Conservation (phyloP, 1,140 invertebrate species). For the Hetaerina americana region DNA sequence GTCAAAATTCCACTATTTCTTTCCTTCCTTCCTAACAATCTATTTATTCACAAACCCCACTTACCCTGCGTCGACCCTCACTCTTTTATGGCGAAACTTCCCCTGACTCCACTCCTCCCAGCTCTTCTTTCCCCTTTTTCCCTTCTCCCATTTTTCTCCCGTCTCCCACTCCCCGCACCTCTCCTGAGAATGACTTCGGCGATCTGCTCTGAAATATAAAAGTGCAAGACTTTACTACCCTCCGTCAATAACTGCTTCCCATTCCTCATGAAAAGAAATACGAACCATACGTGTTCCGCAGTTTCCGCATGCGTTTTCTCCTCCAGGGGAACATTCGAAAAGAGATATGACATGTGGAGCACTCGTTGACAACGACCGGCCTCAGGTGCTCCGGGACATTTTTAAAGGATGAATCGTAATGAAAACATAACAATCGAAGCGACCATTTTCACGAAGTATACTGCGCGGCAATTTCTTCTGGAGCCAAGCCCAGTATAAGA, state of each 20-base stretch:
- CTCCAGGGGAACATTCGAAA: not conserved
- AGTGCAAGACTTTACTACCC: not conserved
- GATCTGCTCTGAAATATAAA: not conserved
- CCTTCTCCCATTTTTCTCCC: not conserved
- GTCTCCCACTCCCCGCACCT: not conserved
- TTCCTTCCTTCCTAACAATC: too few relatives aligned
- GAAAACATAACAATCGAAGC: not conserved
- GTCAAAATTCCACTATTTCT: too few relatives aligned
- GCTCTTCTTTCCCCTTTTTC: too few relatives aligned
- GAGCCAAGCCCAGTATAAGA: not conserved
- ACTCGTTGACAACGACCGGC: not conserved
- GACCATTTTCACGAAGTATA: not conserved
- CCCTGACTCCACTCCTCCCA: too few relatives aligned
- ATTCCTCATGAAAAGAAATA: not conserved
- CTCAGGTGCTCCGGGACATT: not conserved
- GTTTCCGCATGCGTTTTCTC: not conserved
- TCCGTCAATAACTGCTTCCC: not conserved
- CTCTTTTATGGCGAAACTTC: too few relatives aligned
- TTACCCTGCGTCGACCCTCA: too few relatives aligned
- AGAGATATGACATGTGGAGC: not conserved
- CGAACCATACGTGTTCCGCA: not conserved
- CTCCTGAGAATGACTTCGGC: not conserved
- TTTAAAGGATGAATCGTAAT: not conserved
- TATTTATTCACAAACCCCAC: too few relatives aligned
- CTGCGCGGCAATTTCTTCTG: not conserved